Percentiles rank a stretch among this genome's conserved stretches.
Evolutionary conservation across 2,888 invertebrate species (phyloP).

Genomic region (Herminia tarsipennalis): DNA sequence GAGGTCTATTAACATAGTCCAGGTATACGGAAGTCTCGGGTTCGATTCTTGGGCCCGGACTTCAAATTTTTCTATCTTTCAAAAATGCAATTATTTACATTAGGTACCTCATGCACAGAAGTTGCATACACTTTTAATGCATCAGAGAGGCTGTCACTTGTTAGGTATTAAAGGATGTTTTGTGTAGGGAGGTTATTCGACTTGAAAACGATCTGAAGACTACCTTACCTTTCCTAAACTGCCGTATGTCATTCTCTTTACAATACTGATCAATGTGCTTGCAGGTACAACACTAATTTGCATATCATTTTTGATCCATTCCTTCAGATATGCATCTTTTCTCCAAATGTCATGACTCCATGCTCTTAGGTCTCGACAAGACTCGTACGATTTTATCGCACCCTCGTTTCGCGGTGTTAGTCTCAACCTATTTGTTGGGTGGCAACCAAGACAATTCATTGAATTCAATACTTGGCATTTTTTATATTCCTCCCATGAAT

Average conservation of each 20-base stretch:
- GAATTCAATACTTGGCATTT: slow-evolving; percentile 37
- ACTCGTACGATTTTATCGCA: slow-evolving; percentile 81
- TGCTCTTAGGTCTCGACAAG: slow-evolving; percentile 82
- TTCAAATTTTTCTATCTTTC: too few relatives aligned
- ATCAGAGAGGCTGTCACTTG: too few relatives aligned
- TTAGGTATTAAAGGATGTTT: too few relatives aligned
- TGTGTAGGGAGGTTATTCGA: too few relatives aligned
- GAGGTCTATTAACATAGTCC: too few relatives aligned
- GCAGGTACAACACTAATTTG: slow-evolving; percentile 64
- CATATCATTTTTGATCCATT: slow-evolving; percentile 78
- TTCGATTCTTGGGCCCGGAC: too few relatives aligned
- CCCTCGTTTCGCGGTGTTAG: slow-evolving; percentile 80
- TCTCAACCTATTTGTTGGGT: slow-evolving; percentile 34
- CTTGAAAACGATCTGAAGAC: too few relatives aligned
- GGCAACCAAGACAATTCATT: slow-evolving; percentile 59
- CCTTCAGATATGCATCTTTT: slow-evolving; percentile 66
- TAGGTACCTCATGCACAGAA: too few relatives aligned
- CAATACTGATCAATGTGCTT: slow-evolving; percentile 51
- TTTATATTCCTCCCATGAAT: slow-evolving; percentile 45
- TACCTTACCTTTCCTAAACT: slow-evolving; percentile 59
- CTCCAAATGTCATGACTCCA: slow-evolving; percentile 79
- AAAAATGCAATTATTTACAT: too few relatives aligned
- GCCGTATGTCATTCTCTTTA: slow-evolving; percentile 64
- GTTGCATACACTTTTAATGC: too few relatives aligned
- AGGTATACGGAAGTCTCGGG: too few relatives aligned